Evolutionary conservation across 2,113 vertebrate genomes (phyloP).

Genomic region (Vulpes vulpes): DNA sequence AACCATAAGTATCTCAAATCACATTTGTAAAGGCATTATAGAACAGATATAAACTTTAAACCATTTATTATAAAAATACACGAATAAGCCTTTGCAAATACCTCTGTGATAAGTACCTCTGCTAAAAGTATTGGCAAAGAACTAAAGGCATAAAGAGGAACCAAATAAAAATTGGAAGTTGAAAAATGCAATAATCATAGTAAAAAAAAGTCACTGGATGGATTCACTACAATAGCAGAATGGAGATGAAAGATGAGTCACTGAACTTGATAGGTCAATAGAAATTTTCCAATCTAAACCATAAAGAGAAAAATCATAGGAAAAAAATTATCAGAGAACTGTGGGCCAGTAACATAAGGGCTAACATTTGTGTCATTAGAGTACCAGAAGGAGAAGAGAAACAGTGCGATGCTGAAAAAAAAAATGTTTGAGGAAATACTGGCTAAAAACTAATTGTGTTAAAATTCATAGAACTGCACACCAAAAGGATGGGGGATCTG

Average conservation of each 20-base stretch:
- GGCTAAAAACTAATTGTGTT: constrained; percentile 18
- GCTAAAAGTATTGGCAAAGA: not conserved
- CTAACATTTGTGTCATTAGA: not conserved
- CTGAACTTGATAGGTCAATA: not conserved
- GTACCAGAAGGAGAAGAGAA: not conserved
- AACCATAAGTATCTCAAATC: not conserved
- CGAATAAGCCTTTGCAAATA: constrained; percentile 25
- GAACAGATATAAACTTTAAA: constrained; percentile 10
- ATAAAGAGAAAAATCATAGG: not conserved
- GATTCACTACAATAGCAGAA: not conserved
- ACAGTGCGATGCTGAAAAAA: not conserved
- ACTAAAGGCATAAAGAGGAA: not conserved
- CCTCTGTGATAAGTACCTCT: not conserved
- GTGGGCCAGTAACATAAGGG: not conserved
- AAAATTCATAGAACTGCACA: constrained; percentile 35
- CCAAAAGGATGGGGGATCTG: not conserved
- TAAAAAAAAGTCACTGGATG: not conserved
- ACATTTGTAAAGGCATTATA: not conserved
- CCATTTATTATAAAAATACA: not conserved
- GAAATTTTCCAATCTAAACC: not conserved
- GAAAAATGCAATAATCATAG: not conserved
- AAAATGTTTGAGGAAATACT: not conserved
- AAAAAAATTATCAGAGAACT: not conserved
- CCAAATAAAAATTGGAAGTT: not conserved
- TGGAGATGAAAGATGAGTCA: not conserved